Evolutionary conservation across 2,797 vertebrate genomes (phyloP).

Genomic region (Lacerta bilineata): DNA sequence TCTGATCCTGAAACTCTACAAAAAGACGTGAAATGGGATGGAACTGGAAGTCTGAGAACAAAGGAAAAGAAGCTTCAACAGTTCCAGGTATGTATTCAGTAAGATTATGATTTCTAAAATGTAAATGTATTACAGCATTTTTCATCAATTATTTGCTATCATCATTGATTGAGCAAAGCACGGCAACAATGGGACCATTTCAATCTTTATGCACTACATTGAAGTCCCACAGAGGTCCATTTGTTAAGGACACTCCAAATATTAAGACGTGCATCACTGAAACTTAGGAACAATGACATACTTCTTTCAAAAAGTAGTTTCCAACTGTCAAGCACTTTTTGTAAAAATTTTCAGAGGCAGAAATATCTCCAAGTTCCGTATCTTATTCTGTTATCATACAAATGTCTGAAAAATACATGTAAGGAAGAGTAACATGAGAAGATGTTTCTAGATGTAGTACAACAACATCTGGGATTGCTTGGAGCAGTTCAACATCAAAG

Average conservation of each 20-base stretch:
- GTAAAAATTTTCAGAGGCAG: not conserved
- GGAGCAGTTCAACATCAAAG: not conserved
- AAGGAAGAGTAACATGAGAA: not conserved
- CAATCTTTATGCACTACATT: not conserved
- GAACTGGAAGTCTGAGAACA: no score
- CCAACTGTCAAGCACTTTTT: not conserved
- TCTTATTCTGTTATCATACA: not conserved
- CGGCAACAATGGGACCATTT: not conserved
- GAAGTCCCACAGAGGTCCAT: not conserved
- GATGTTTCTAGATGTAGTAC: not conserved
- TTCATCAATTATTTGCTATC: not conserved
- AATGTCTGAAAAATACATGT: not conserved
- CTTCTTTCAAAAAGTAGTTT: not conserved
- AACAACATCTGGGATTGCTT: not conserved
- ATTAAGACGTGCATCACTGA: not conserved
- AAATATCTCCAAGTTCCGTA: not conserved
- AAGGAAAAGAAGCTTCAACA: no score
- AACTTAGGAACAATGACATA: not conserved
- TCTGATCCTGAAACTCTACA: no score
- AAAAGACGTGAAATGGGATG: no score
- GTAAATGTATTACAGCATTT: no score
- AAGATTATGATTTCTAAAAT: no score
- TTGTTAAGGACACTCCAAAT: not conserved
- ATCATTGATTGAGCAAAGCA: not conserved
- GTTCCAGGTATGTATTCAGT: no score